phyloP scores from a whole-genome alignment of 1,140 invertebrate genomes.

The Aplysia californica region DNA sequence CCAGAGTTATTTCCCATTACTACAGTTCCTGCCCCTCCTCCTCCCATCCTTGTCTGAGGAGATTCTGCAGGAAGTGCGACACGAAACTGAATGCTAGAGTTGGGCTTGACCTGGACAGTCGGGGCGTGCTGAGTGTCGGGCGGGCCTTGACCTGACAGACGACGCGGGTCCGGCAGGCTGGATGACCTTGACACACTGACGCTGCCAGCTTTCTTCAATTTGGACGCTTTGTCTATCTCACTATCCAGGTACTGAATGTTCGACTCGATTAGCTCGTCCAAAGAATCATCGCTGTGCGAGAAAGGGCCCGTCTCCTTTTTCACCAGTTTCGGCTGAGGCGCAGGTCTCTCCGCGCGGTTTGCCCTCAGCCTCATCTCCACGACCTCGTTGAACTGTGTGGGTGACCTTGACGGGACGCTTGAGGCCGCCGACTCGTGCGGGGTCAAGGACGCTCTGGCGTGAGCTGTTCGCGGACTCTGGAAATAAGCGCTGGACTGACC shows the following conservation, averaged over 20 bases:
- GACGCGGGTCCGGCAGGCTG: conserved; percentile 36
- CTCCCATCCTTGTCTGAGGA: no score
- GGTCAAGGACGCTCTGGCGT: conserved; percentile 3
- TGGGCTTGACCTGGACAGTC: conserved; percentile 16
- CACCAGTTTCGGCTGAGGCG: neutral
- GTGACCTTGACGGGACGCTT: neutral
- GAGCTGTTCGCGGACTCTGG: neutral
- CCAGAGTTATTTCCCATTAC: neutral
- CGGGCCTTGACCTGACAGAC: neutral
- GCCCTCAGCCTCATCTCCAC: conserved; percentile 32
- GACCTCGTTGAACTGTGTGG: conserved; percentile 31
- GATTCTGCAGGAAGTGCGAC: conserved; percentile 22
- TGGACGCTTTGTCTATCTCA: conserved; percentile 40
- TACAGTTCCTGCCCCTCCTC: no score
- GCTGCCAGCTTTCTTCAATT: neutral
- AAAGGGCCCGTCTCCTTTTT: conserved; percentile 12
- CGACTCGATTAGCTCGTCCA: conserved; percentile 61
- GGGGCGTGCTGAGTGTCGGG: neutral
- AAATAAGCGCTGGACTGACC: neutral
- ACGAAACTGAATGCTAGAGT: conserved; percentile 28
- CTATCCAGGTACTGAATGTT: conserved; percentile 61
- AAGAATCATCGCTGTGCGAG: conserved; percentile 53
- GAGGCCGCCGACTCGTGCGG: neutral
- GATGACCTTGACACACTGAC: conserved; percentile 28
- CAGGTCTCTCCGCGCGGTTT: neutral